These are phyloP conservation scores for Ptyas mucosa DNA, from an alignment of 2,113 vertebrate species.

Conservation along the genomic window DNA sequence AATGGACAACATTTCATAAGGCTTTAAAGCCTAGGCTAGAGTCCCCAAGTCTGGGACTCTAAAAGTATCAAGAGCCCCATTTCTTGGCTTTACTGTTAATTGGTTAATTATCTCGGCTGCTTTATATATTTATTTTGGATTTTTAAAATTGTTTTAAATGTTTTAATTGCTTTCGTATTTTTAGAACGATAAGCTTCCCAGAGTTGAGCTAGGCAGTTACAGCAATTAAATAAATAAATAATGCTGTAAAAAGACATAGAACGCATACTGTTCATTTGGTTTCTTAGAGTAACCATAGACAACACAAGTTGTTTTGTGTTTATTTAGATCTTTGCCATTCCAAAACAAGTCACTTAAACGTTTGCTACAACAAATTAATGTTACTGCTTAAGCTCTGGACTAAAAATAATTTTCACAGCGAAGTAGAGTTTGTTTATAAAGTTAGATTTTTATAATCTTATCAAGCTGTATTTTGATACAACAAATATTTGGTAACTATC, in stretches of 20 bases:
- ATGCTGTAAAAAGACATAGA: not conserved
- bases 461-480: not conserved
- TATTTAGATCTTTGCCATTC: constrained; percentile 7
- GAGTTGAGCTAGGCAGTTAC: not conserved
- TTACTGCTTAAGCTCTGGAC: not conserved
- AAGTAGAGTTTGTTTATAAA: not conserved
- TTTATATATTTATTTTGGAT: not conserved
- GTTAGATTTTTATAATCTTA: not conserved
- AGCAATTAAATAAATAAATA: not conserved
- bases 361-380: not conserved
- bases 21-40: not conserved
- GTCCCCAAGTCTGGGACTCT: not conserved
- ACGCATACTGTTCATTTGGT: not conserved
- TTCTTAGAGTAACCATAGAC: not conserved
- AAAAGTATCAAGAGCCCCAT: not conserved
- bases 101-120: not conserved
- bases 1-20: not conserved
- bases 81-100: not conserved
- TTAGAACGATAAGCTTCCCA: not conserved
- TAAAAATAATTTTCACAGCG: not conserved
- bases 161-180: not conserved
- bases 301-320: constrained; percentile 34
- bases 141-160: not conserved
- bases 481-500: not conserved
- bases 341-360: constrained; percentile 27